Evolutionary conservation across 30 jellyfish, hydroid and myxozoan genomes (phyloP), one percentile per base, ranked within the genome.

Genomic region (Aurelia sp.): DNA sequence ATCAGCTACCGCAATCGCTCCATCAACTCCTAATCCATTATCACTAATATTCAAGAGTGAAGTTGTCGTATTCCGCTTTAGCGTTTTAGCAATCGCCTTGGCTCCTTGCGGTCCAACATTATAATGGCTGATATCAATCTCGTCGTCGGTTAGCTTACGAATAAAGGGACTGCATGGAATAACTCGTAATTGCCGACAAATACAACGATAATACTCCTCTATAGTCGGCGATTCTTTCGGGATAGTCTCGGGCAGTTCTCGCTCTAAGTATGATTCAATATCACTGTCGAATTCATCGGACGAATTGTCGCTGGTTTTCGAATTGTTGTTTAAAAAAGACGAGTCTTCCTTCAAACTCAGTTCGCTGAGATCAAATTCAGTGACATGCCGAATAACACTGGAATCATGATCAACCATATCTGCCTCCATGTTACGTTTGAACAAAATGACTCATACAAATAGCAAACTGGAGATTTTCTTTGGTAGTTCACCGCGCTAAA

Each of bases 41-140:
- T 87, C 96, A 47, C 81, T 75, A 12, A 87, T 19, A 68, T 79
- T 73, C 64, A 87, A 62, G 65, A 73, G 57, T 21, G 89, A 37
- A 19, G 96, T 77, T 18, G 79, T 63, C 23, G 89, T 73, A 66
- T 71, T 67, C 1, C 48, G 59, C 66, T 48, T 69, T 77, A 87
- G 41, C 13, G 88, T 64, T 9, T 78, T 61, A 62, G 90, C 89
- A 4, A 87, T 60, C 52, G 96, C 96, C 55, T 47, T 59, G 76
- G 79, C 57, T 23, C 96, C 96, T 13, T 59, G 79, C 17, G 91
- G 91, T 31, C 96, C 96, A 30, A 87, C 63, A 44, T 78, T 78
- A 41, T 87, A 87, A 62, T 87, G 91, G 62, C 77, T 59, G 55
- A 87, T 77, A 55, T 87, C 86, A 47, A 77, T 78, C 18, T 70